Percentiles rank a stretch among this genome's conserved stretches.
phyloP scores from a whole-genome alignment of 2,797 vertebrate species.

The Tangara arthus region DNA sequence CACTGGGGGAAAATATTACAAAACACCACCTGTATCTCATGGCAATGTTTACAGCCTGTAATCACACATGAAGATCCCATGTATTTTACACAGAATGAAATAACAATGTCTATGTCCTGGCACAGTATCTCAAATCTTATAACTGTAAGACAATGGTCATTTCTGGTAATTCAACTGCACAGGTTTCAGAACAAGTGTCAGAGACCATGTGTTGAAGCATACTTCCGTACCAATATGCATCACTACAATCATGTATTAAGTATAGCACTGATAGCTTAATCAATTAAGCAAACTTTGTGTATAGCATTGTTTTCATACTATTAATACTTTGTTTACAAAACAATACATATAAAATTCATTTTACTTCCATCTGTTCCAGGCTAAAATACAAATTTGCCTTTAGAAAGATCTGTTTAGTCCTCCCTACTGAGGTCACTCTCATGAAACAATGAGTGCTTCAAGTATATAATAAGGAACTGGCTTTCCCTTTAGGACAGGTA shows the following conservation, averaged over 20 bases:
- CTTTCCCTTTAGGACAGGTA: neutral
- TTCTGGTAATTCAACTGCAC: neutral
- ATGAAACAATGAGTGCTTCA: neutral
- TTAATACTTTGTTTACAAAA: neutral
- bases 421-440: neutral
- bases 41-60: neutral
- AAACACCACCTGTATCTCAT: neutral
- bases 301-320: neutral
- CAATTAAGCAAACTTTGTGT: neutral
- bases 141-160: neutral
- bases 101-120: neutral
- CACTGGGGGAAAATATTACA: neutral
- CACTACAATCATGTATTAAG: neutral
- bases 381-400: neutral
- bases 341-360: neutral
- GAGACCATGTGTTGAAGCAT: neutral
- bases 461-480: neutral
- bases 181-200: neutral
- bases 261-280: neutral
- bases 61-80: neutral
- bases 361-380: neutral
- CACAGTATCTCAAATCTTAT: neutral
- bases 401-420: neutral
- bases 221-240: neutral
- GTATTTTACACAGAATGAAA: neutral